Percentiles rank a stretch among this genome's conserved stretches.
Conservation (phyloP, 2,113 vertebrate genomes). For the Eubucco bourcierii region DNA sequence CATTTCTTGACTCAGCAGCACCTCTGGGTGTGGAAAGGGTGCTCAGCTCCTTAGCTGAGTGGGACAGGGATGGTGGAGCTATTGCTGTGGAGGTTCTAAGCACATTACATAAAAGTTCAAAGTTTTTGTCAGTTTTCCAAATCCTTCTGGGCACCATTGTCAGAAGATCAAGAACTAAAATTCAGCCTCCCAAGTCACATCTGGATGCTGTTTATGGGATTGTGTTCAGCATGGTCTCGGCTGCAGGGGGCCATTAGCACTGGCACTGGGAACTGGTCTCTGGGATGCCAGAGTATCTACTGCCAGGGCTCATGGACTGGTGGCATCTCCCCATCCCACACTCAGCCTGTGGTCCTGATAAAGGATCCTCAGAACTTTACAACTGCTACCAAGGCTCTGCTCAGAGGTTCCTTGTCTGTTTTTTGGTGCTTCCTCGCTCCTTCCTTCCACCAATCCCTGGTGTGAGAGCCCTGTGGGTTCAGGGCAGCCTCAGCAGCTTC, state of each 20-base stretch:
- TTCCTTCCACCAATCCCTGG: not conserved
- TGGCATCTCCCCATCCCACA: not conserved
- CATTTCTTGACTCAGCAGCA: not conserved
- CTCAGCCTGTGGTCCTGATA: accelerated
- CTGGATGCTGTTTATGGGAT: constrained; percentile 8
- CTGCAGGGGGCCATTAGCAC: not conserved
- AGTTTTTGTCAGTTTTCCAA: constrained; percentile 4
- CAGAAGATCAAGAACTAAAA: not conserved
- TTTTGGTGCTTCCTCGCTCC: not conserved
- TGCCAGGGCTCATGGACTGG: not conserved
- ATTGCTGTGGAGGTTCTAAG: not conserved
- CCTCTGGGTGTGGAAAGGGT: not conserved
- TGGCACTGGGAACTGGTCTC: not conserved
- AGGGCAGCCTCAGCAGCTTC: not conserved
- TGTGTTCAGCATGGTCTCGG: not conserved
- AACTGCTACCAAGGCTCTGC: not conserved
- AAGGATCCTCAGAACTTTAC: not conserved
- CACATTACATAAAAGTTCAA: not conserved
- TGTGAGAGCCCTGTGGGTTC: not conserved
- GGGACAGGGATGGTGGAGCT: not conserved
- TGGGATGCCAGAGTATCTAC: not conserved
- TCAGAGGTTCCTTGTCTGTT: not conserved
- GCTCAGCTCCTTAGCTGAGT: not conserved
- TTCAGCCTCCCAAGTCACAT: not conserved
- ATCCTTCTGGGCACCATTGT: constrained; percentile 36